A percentile compares a stretch with the other conserved stretches of the same genome.
Conservation (phyloP, 2,797 vertebrate species). For the Prionace glauca region DNA sequence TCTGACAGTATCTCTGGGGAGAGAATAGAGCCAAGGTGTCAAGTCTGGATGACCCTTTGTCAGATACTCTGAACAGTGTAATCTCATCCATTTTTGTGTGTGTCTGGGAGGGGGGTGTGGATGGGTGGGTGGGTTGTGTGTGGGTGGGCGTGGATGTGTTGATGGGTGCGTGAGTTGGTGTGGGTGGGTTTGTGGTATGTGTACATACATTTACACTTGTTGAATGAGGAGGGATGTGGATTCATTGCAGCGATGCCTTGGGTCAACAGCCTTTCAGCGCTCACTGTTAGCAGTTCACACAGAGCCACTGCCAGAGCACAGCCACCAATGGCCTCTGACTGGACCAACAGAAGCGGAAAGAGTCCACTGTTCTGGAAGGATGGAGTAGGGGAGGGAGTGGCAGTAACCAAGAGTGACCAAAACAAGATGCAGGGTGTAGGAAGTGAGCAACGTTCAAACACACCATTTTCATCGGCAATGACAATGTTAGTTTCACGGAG, state of each 20-base stretch:
- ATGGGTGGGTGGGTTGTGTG: background rate
- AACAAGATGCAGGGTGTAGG: background rate
- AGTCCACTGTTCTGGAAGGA: fast-evolving
- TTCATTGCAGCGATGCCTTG: background rate
- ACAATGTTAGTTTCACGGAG: constrained; percentile 77
- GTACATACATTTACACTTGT: background rate
- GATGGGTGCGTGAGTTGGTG: background rate
- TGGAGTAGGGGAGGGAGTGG: background rate
- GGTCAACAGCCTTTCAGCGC: background rate
- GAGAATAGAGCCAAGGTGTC: too few relatives aligned
- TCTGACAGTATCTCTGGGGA: too few relatives aligned
- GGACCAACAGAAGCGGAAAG: background rate
- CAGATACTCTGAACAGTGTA: too few relatives aligned
- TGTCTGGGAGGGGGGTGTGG: background rate
- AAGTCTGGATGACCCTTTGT: too few relatives aligned
- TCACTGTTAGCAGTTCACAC: background rate
- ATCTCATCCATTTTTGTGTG: background rate
- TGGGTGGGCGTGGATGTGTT: background rate
- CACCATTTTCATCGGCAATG: constrained; percentile 74
- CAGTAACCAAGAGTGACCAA: background rate
- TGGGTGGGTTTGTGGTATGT: background rate
- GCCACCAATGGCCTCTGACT: background rate
- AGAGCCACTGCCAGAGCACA: background rate
- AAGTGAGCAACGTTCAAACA: background rate
- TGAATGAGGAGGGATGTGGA: background rate